These are phyloP conservation scores for Oostethus manadensis DNA, from an alignment of 2,113 vertebrate species.

Conservation along the genomic window DNA sequence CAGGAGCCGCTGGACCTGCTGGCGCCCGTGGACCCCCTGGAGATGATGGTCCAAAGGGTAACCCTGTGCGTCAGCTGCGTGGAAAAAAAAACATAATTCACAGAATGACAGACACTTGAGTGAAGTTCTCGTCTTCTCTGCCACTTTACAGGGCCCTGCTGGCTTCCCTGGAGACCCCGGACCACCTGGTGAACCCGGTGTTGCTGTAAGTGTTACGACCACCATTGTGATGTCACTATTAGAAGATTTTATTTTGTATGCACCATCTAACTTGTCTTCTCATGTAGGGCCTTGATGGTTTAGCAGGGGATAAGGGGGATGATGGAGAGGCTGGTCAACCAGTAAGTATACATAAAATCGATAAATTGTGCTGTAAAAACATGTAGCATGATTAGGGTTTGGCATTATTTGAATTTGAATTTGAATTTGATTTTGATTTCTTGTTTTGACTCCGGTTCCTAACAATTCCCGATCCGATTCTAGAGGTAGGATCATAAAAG, in stretches of 20 bases:
- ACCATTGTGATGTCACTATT: neutral
- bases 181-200: conserved; percentile 90
- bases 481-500: too few relatives aligned
- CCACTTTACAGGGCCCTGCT: conserved; percentile 81
- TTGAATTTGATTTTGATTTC: too few relatives aligned
- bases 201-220: conserved; percentile 78
- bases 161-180: conserved; percentile 97
- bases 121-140: conserved; percentile 17
- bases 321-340: conserved; percentile 91
- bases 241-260: neutral
- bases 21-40: conserved; percentile 88
- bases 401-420: too few relatives aligned
- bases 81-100: conserved; percentile 3
- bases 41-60: conserved; percentile 96
- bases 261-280: neutral
- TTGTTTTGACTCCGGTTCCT: too few relatives aligned
- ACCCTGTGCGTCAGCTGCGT: conserved; percentile 79
- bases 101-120: conserved; percentile 22
- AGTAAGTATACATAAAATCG: conserved; percentile 68
- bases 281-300: conserved; percentile 85
- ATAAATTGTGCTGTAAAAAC: too few relatives aligned
- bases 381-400: too few relatives aligned
- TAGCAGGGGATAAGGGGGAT: conserved; percentile 89
- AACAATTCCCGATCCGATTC: too few relatives aligned
- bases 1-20: conserved; percentile 90